phyloP scores from a whole-genome alignment of 2,797 vertebrate genomes.

The Clarias platycephalus region DNA sequence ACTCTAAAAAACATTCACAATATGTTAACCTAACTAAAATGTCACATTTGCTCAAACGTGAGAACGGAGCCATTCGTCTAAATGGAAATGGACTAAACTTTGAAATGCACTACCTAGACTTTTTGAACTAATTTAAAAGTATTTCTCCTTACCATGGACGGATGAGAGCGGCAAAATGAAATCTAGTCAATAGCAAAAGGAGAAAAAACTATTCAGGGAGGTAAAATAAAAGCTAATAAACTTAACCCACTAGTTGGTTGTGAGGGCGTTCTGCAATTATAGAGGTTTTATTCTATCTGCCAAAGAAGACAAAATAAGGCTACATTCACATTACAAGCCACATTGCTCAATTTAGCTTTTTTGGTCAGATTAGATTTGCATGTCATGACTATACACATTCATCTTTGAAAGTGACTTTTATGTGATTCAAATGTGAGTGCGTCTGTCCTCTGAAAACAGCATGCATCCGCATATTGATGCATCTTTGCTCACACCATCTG shows the following conservation, averaged over 20 bases:
- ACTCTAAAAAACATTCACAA: slow-evolving; percentile 59
- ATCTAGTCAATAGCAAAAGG: slow-evolving; percentile 42
- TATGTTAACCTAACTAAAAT: slow-evolving; percentile 59
- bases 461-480: no score
- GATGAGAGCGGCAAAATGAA: slow-evolving; percentile 43
- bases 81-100: slow-evolving; percentile 60
- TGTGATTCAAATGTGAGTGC: no score
- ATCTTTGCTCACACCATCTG: no score
- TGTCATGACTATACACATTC: no score
- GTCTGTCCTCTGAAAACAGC: no score
- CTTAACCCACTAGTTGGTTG: slow-evolving; percentile 39
- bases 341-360: no score
- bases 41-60: slow-evolving; percentile 59
- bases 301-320: not conserved
- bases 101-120: slow-evolving; percentile 47
- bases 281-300: slow-evolving; percentile 16
- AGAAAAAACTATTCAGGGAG: slow-evolving; percentile 31
- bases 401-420: no score
- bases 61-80: slow-evolving; percentile 56
- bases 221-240: slow-evolving; percentile 45
- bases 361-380: no score
- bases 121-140: slow-evolving; percentile 50
- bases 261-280: slow-evolving; percentile 38
- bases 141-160: slow-evolving; percentile 46
- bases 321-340: no score